Conservation (phyloP, 2,113 vertebrate species). For the Marcusenius ussheri region DNA sequence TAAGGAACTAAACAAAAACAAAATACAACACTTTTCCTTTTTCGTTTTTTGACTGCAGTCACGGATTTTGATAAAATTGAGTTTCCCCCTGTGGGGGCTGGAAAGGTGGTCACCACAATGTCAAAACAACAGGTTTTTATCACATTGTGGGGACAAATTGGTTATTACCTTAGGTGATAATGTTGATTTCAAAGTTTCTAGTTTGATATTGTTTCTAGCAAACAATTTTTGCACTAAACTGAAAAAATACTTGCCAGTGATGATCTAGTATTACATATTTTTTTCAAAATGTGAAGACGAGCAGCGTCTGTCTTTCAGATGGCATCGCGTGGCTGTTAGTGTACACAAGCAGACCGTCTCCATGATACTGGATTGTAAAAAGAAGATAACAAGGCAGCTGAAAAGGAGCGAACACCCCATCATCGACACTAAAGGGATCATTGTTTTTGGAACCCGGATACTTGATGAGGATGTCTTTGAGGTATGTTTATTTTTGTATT, state of each 20-base stretch:
- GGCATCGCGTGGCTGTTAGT: constrained; percentile 91
- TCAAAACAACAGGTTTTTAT: no score
- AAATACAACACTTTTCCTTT: no score
- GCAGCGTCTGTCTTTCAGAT: constrained; percentile 57
- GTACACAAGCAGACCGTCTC: constrained; percentile 87
- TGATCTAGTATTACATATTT: background rate
- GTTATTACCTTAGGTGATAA: background rate
- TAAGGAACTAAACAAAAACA: no score
- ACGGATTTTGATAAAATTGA: no score
- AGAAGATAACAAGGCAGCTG: constrained; percentile 75
- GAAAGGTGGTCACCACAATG: no score
- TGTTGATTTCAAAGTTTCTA: background rate
- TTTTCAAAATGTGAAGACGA: constrained; percentile 32
- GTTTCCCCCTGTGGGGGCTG: no score
- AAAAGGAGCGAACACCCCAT: constrained; percentile 74
- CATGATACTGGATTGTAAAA: constrained; percentile 90
- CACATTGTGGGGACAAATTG: background rate
- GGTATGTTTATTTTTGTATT: constrained; percentile 56
- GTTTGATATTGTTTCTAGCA: background rate
- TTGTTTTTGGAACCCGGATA: constrained; percentile 93
- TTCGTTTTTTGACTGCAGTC: no score
- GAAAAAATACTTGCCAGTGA: background rate
- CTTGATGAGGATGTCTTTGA: constrained; percentile 97
- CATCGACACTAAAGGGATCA: constrained; percentile 87
- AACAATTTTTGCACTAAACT: background rate